phyloP scores from a whole-genome alignment of 2,888 invertebrate genomes.

The Sesia apiformis region DNA sequence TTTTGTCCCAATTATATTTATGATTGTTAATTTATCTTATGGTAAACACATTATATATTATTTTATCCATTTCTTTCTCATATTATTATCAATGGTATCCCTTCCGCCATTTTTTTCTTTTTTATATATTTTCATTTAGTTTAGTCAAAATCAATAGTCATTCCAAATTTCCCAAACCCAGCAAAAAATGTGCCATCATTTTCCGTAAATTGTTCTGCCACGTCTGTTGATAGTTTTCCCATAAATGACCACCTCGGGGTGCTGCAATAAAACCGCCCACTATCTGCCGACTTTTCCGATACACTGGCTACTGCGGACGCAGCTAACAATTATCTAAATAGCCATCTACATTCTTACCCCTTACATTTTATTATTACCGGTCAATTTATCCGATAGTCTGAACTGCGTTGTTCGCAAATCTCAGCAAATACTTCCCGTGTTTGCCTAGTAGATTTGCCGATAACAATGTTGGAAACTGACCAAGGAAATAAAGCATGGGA shows the following conservation, averaged over 20 bases:
- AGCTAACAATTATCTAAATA: conserved; percentile 75
- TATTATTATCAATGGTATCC: too few species aligned
- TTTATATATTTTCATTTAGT: too few species aligned
- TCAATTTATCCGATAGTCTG: conserved; percentile 62
- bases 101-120: too few species aligned
- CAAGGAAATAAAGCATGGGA: conserved; percentile 48
- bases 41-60: too few species aligned
- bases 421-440: conserved; percentile 55
- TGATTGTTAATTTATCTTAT: too few species aligned
- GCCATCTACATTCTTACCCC: conserved; percentile 75
- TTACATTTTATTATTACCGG: conserved; percentile 75
- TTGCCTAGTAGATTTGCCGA: conserved; percentile 62
- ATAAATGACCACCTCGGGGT: conserved; percentile 65
- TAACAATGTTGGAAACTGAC: conserved; percentile 42
- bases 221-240: conserved; percentile 62
- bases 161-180: neutral
- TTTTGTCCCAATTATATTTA: too few species aligned
- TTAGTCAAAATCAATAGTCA: neutral
- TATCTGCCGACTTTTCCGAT: conserved; percentile 66
- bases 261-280: conserved; percentile 56
- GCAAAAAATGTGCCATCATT: conserved; percentile 50
- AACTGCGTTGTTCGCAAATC: conserved; percentile 52
- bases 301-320: conserved; percentile 60
- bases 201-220: conserved; percentile 10
- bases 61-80: too few species aligned